Conservation (phyloP, 2,797 vertebrate species). For the Apodemus agrarius region DNA sequence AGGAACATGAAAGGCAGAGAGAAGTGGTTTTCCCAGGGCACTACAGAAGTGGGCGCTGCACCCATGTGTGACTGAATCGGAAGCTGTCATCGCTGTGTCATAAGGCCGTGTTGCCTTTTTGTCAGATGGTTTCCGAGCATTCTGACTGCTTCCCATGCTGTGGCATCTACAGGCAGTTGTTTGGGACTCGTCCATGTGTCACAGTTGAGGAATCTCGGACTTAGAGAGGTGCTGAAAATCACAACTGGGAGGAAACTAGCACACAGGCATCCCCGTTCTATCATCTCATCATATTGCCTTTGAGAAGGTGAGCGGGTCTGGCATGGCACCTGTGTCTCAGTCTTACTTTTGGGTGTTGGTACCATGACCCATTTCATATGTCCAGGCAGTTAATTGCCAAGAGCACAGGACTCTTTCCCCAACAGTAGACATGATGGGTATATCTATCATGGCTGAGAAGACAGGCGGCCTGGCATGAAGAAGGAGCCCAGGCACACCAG, state of each 20-base stretch:
- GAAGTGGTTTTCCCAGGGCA: not conserved
- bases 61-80: not conserved
- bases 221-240: not conserved
- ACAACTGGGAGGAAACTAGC: not conserved
- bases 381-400: not conserved
- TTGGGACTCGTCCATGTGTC: not conserved
- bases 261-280: not conserved
- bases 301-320: fast-evolving
- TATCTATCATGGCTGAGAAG: not conserved
- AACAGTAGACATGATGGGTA: not conserved
- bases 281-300: not conserved
- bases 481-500: fast-evolving
- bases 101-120: not conserved
- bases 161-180: not conserved
- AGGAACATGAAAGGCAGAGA: not conserved
- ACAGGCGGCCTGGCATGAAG: not conserved
- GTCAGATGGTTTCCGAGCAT: not conserved
- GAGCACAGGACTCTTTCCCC: not conserved
- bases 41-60: not conserved
- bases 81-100: fast-evolving
- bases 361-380: not conserved
- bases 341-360: not conserved
- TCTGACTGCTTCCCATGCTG: not conserved
- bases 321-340: fast-evolving
- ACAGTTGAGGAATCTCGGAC: not conserved